Percentiles rank a stretch among this genome's conserved stretches.
These are phyloP conservation scores for Dione juno DNA, from an alignment of 2,888 invertebrate genomes.

Conservation along the genomic window DNA sequence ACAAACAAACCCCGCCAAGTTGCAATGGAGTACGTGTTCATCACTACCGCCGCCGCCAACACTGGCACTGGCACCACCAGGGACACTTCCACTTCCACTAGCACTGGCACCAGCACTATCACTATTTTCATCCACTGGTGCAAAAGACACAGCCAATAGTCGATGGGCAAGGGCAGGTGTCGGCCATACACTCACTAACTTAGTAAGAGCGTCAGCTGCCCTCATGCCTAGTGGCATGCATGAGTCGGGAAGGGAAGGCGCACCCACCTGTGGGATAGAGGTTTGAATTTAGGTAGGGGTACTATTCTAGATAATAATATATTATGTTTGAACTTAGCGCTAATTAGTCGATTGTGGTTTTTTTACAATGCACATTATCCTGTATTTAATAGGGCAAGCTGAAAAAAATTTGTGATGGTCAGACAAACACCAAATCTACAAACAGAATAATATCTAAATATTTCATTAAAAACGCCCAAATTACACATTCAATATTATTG, in stretches of 20 bases:
- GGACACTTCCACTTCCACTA: background rate
- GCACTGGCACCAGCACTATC: background rate
- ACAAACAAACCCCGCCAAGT: slow-evolving; percentile 95
- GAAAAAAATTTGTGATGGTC: too few species aligned
- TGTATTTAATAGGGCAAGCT: too few species aligned
- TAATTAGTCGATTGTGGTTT: too few species aligned
- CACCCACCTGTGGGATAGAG: slow-evolving; percentile 87
- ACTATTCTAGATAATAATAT: too few species aligned
- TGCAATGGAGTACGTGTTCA: slow-evolving; percentile 93
- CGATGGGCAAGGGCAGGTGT: slow-evolving; percentile 92
- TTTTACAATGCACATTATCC: too few species aligned
- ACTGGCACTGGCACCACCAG: background rate
- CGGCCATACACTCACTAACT: slow-evolving; percentile 91
- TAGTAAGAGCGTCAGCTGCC: slow-evolving; percentile 93
- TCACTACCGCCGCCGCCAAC: slow-evolving; percentile 53
- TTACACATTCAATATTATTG: background rate
- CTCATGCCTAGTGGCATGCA: slow-evolving; percentile 99
- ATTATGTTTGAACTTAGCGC: too few species aligned
- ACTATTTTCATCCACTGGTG: slow-evolving; percentile 84
- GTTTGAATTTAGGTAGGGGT: background rate
- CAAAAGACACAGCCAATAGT: slow-evolving; percentile 94
- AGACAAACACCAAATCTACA: too few species aligned
- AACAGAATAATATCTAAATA: too few species aligned
- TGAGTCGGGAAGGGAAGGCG: slow-evolving; percentile 95
- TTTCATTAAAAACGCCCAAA: background rate